Evolutionary conservation across 2,888 invertebrate genomes (phyloP), one percentile per base, ranked within the genome.

Genomic region (Smittia sp.): DNA sequence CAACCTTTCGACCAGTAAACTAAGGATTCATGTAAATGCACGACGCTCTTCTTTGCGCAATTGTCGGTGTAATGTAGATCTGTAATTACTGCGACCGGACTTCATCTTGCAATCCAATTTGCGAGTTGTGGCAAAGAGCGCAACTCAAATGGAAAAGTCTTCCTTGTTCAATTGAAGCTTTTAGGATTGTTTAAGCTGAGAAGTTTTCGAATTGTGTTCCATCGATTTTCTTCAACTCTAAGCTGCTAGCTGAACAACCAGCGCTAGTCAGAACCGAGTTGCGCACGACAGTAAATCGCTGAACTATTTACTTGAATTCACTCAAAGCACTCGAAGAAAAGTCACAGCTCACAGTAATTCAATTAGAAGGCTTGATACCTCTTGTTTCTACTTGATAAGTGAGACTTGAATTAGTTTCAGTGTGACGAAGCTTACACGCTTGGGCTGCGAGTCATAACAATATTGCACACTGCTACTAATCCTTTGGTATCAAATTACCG

Each of bases 401-500:
- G 6, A 13, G 46, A 46, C 46, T 13, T 46, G 46, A 46, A 46
- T 9, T 6, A 32, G 32, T 32, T 32, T 32, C 3, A 32, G 9
- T 32, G 46, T 46, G 15, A 46, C 13, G 15, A 46, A 46, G 46
- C 32, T 32, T 32, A 46, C 46, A 11, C 46, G 46, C 13, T 15
- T 46, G 3, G 15, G 11, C 46, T 46, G 46, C 9, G 11, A n/a
- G 2, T 15, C 15, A 46, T n/a, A 46, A 46, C 46, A 46, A 46
- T 46, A 46, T 46, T 46, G 46, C 46, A 46, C 46, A 13, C 13
- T 15, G 2, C 11, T 2, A 15, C 4, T 46, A 46, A 46, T 46
- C 66, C 66, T 67, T 67, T 46, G 62, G n/a, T 38, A 67, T 67
- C 66, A 20, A 39, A 67, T 67, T 67, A 67, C 66, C 38, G 39